Evolutionary conservation across 2,888 invertebrate species (phyloP), one percentile per base, ranked within the genome.

Genomic region (Camptogramma bilineatum): DNA sequence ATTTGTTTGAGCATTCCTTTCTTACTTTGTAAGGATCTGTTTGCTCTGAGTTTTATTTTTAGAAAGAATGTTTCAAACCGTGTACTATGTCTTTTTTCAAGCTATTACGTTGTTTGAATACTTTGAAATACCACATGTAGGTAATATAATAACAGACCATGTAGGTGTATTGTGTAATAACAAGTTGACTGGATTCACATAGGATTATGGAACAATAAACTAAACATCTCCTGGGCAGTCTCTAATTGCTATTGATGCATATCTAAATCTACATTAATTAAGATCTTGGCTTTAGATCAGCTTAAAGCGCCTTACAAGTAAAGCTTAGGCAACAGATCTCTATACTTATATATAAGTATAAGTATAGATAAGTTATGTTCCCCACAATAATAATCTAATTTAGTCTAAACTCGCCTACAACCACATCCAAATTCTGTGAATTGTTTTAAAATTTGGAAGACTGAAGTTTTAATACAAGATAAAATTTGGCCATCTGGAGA

Each of bases 1-100:
- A 79, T 72, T 72, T 71, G 70, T 71, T 65, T 63, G 65, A 72
- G 51, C 58, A 66, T 73, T 69, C 54, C 42, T 57, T 53, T 61
- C 39, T 62, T 58, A 62, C 50, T 55, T 64, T 55, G 48, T 55
- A 55, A 56, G 50, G 52, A 61, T 66, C 18, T 61, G 62, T 66
- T 66, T 58, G 47, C 44, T 65, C 47, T 64, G 53, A 51, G 42
- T 39, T 9, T 18, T 60, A 47, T 60, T 52, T 56, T 31, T 42
- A 17, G 31, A 42, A 21, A 51, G 31, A 44, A 17, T 60, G 47
- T 39, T 59, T 52, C n/a, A n/a, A 18, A 19, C 16, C 28, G 0
- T 39, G 13, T 13, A 39, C 10, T 31, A 7, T 1, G 34, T 39
- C 7, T 39, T 39, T 13, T 39, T 39, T 39, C 34, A 4, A 39